Evolutionary conservation across 2,797 vertebrate species (phyloP), one percentile per base, ranked within the genome.

Genomic region (Brachyalestes nurse): DNA sequence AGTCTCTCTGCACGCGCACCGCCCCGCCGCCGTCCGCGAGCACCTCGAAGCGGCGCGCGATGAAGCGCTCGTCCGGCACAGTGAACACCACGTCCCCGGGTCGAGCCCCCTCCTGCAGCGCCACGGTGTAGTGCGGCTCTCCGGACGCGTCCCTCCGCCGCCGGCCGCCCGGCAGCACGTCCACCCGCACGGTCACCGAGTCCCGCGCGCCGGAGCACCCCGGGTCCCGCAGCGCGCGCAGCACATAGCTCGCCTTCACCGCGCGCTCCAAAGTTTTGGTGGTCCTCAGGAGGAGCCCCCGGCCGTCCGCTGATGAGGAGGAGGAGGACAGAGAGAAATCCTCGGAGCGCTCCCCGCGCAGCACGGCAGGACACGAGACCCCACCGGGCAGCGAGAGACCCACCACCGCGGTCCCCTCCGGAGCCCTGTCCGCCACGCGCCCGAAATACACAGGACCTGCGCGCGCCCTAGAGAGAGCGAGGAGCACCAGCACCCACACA

Each of bases 1-100:
- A 93, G 77, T 95, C 93, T 65, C 94, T 87, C 83, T 96, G 95
- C 19, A 97, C 85, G 28, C 88, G 92, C 2, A 96, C 92, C 51
- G 94, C 91, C 0, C 93, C 83, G 9, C 88, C 69, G 0, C 85
- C 83, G 55, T 92, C 91, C 0, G 94, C 88, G 0, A 91, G 86
- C 88, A 96, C 79, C 88, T 96, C 94, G 86, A 96, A 96, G 93
- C 95, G 92, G 2, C 90, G 92, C 75, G 91, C 92, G 73, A 88
- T 87, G 73, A 94, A 96, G 79, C 86, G 92, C 77, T 89, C 89
- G 81, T 93, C 94, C 21, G 96, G 96, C 4, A 97, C 90, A 6
- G 94, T 96, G 91, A 96, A 97, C 21, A 97, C 89, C 81, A 95
- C 81, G 81, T 96, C 96, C 5, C 96, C 95, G 61, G 92, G 88